These are phyloP conservation scores for Salvator merianae DNA, from an alignment of 2,113 vertebrate species.

Conservation along the genomic window DNA sequence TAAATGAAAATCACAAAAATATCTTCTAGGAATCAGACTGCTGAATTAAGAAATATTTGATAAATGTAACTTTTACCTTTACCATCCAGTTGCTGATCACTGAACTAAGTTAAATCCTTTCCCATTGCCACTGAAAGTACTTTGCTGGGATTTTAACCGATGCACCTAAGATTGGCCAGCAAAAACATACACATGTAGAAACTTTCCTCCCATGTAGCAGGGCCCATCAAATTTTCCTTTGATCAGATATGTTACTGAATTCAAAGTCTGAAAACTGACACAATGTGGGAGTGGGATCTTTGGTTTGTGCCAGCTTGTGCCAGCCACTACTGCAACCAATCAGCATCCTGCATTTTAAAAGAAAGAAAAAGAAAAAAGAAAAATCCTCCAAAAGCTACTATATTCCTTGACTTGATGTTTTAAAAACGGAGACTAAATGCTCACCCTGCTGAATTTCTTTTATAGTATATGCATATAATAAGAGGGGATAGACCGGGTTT, in stretches of 20 bases:
- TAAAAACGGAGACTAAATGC: background rate
- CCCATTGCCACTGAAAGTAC: background rate
- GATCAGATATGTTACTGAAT: too few species aligned
- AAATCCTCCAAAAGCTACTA: too few species aligned
- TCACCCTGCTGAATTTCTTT: constrained; percentile 7
- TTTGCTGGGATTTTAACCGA: background rate
- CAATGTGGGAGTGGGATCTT: too few species aligned
- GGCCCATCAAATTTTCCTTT: too few species aligned
- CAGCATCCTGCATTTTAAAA: background rate
- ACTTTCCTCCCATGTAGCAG: too few species aligned
- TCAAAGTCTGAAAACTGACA: too few species aligned
- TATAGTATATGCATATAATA: constrained; percentile 24
- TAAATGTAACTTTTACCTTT: background rate
- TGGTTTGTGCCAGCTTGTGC: too few species aligned
- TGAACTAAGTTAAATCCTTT: background rate
- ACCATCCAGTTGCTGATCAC: background rate
- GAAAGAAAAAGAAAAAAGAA: too few species aligned
- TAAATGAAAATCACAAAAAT: background rate
- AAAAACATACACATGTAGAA: too few species aligned
- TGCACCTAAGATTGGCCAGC: too few species aligned
- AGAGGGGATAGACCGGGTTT: constrained; percentile 13
- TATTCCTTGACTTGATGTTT: background rate
- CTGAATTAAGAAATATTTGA: background rate
- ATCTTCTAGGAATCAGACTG: background rate
- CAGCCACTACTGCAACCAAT: background rate